Base-by-base conservation (phyloP, 53 echinoderm and acorn worm species). In the Paelopatides confundens region DNA sequence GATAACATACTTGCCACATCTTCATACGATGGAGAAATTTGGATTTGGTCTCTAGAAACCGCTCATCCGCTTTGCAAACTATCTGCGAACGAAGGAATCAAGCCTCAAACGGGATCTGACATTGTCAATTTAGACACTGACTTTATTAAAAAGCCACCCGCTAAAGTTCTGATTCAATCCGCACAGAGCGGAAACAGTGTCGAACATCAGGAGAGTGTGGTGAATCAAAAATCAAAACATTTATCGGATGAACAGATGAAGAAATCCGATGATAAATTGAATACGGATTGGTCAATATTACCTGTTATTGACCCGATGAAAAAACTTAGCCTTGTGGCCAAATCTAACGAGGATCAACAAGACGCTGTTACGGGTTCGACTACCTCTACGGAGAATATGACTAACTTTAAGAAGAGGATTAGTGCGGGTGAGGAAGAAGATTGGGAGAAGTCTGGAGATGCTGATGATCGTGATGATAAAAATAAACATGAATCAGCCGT, bases 21-120 rank as follows among this genome's bases (percentile, higher is more conserved):
- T 1, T 97, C 98, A 3, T 95, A 95, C 87, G 94, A 95, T 51
- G 95, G 98, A 24, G 97, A 97, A 88, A 97, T 97, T 46, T 91
- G 91, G 86, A 92, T 97, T 62, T 97, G 98, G 98, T 97, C 98
- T 18, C 77, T 97, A 5, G 98, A 95, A 50, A 97, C 98, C 21
- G 87, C 95, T 4, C 98, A 97, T 34, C 93, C 95, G 30, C 85
- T 95, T 11, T 95, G 93, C 37, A 76, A 86, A 69, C 92, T 97
- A 35, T 95, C 95, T 64, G 98, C 98, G 49, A 93, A 90, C 65
- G 91, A 92, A 35, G 91, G 95, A 15, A 82, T 87, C 29, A 95
- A 92, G n/a, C 95, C 95, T 4, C 93, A 94, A 47, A 94, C 95
- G 7, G 98, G 93, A 17, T 91, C 93, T 34, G 89, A 93, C 62